Base-by-base conservation (phyloP, 2,797 vertebrate genomes). In the Gadopsis bispinosus region DNA sequence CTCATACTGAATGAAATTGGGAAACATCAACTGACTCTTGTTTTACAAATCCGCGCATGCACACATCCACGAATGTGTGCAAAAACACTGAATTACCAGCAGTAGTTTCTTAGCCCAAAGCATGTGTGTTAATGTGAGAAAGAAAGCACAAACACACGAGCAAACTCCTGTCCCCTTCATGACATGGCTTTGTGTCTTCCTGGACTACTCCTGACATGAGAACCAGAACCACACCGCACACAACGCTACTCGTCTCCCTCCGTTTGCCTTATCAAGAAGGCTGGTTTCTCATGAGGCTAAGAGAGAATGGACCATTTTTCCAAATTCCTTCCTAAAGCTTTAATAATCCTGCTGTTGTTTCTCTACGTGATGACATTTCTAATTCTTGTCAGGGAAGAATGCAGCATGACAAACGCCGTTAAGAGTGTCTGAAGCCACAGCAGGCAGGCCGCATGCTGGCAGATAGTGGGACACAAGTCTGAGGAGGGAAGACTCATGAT, bases 371-470 rank as follows among this genome's bases (percentile, higher is more conserved):
- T 85, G 86, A 81, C 83, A 84, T 86, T 85, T 90, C 79, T 87
- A 83, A 88, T 93, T 92, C 85, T 84, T 90, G 84, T 90, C 86
- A 85, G 87, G 79, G 74, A 86, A 85, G 88, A 94, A 94, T 90
- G 85, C 89, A 76, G 85, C 73, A 31, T 90, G 87, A 88, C 88
- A 69, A 88, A 85, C 79, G 54, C 74, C 20, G 61, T 87, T 80
- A 69, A 80, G 65, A 84, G 75, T 69, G 84, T 90, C 68, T 87
- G 83, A 79, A 72, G 65, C 61, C 85, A 11, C 80, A 56, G 81
- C 88, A 45, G 73, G 81, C 80, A 55, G 63, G 60, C 65, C 1
- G 81, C 69, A 62, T 20, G 74, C 75, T 37, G 68, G 59, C 73
- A 70, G 66, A 84, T 12, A 62, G 69, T 77, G 55, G 71, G 83